Base-by-base conservation (phyloP, 92 coral and sea anemone species). In the Actinostola sp. region DNA sequence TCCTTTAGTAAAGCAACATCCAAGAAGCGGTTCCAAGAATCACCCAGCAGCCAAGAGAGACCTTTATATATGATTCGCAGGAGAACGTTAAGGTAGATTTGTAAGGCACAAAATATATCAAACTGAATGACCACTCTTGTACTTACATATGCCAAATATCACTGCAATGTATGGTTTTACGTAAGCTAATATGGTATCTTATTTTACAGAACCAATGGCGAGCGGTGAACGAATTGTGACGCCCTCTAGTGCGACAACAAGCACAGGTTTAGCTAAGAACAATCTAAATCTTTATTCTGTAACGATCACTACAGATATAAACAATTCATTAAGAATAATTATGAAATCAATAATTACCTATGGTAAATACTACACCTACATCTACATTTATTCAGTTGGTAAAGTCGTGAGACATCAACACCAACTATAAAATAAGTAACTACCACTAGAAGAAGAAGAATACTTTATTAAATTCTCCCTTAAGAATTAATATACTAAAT, bases 1-100 rank as follows among this genome's bases (percentile, higher is more conserved):
- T 77, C 92, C n/a, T 82, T 86, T 42, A 76, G 84, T 27, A 75
- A 75, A 51, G 81, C 72, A 6, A 51, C 72, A 14, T 75, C 72
- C 29, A 75, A 75, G 81, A 63, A 65, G 27, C 35, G 53, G 24
- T 35, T 21, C 11, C 75, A 28, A 9, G 28, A 19, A 2, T 35
- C 2, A 35, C 48, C 11, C 3, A 49, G 61, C 29, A 75, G 64
- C 34, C 72, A 64, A 41, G 81, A 75, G 19, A 75, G n/a, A n/a
- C 72, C 14, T 20, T 19, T 26, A 8, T 75, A 3, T 75, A 75
- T 54, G 81, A 64, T 39, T 75, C 81, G 1, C 48, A 64, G 26
- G 81, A 75, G 49, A 65, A 75, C 29, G 61, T 75, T 12, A 75
- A 75, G 81, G 81, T 75, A 30, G 8, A 25, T 5, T 14, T 7